Conservation (phyloP, 2,797 vertebrate genomes). For the Thamnophis elegans region DNA sequence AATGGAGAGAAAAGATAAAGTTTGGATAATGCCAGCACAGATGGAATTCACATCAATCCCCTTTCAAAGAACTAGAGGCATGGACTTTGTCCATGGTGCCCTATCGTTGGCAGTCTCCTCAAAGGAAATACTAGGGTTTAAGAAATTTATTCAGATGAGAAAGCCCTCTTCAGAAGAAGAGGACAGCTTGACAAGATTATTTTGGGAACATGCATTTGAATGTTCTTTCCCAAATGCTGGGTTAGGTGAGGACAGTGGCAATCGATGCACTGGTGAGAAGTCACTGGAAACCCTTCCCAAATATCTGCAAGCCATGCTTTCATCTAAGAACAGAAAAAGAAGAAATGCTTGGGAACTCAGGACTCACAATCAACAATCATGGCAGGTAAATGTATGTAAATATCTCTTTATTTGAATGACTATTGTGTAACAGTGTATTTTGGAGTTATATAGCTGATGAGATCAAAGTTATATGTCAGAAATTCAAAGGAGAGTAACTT, state of each 20-base stretch:
- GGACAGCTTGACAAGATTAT: not conserved
- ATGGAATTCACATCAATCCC: conserved; percentile 11
- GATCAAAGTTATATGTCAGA: not conserved
- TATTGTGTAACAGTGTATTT: not conserved
- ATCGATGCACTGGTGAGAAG: not conserved
- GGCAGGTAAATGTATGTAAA: not conserved
- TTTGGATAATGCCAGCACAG: conserved; percentile 1
- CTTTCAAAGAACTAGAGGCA: not conserved
- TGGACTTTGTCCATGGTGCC: conserved; percentile 1
- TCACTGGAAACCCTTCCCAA: not conserved
- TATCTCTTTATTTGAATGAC: not conserved
- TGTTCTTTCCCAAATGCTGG: not conserved
- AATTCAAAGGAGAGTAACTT: not conserved
- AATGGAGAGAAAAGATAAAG: not conserved
- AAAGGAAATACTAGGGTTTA: not conserved
- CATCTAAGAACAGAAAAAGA: not conserved
- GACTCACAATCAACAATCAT: not conserved
- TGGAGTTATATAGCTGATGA: no score
- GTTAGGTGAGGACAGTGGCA: no score
- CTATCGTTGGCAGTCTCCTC: not conserved
- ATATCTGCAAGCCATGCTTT: not conserved
- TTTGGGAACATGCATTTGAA: not conserved
- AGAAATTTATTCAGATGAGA: not conserved
- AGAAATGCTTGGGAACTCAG: not conserved
- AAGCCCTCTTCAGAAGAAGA: not conserved